A percentile compares a stretch with the other conserved stretches of the same genome.
These are phyloP conservation scores for Coleophora flavipennella DNA, from an alignment of 2,888 invertebrate genomes.

Conservation along the genomic window DNA sequence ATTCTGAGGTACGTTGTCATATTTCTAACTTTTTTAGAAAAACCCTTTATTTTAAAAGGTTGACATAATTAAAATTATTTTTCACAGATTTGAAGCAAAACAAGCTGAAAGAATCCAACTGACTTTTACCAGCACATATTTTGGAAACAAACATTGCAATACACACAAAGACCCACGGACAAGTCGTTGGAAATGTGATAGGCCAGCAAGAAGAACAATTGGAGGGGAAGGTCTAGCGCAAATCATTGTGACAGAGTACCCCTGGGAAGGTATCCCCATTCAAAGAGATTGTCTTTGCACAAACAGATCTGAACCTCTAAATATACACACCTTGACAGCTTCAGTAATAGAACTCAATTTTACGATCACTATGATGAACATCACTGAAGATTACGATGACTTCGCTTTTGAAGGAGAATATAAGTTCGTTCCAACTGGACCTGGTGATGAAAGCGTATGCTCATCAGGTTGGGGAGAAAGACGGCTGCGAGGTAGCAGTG, in stretches of 20 bases:
- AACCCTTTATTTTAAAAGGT: no score
- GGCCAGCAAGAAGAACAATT: constrained; percentile 54
- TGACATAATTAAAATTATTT: constrained; percentile 4
- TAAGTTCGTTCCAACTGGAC: constrained; percentile 74
- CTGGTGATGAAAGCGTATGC: constrained; percentile 73
- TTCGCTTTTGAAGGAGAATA: constrained; percentile 85
- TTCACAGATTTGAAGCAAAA: constrained; percentile 76
- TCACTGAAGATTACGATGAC: constrained; percentile 84
- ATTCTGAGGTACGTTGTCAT: constrained; percentile 74
- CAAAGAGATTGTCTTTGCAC: constrained; percentile 83
- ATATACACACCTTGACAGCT: constrained; percentile 78
- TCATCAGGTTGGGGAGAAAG: constrained; percentile 77
- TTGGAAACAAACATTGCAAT: constrained; percentile 78
- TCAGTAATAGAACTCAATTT: constrained; percentile 81
- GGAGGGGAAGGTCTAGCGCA: constrained; percentile 73
- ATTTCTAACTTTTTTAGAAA: no score
- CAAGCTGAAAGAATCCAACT: constrained; percentile 79
- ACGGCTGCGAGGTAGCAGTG: constrained; percentile 78
- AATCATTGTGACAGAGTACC: constrained; percentile 78
- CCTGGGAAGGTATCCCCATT: constrained; percentile 78
- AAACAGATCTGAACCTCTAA: constrained; percentile 76
- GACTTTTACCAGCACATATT: constrained; percentile 78
- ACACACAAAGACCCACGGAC: constrained; percentile 78
- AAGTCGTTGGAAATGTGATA: constrained; percentile 80
- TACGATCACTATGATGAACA: constrained; percentile 83